phyloP scores from a whole-genome alignment of 2,888 invertebrate genomes.

The Cephus spinipes region DNA sequence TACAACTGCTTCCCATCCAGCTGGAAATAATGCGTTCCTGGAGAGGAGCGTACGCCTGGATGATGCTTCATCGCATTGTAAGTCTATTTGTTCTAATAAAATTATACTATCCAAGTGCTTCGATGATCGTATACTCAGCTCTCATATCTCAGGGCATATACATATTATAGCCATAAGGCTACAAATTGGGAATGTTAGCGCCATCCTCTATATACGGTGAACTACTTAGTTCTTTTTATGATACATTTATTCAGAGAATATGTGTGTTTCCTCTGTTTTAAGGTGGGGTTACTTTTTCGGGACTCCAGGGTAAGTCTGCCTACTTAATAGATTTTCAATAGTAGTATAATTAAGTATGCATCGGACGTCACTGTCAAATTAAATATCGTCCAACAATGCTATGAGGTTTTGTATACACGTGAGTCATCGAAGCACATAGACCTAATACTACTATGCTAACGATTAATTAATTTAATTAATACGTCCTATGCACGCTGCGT shows the following conservation, averaged over 20 bases:
- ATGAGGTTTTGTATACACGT: background rate
- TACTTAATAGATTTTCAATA: background rate
- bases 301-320: slow-evolving; percentile 71
- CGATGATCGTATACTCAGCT: background rate
- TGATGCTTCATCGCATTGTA: slow-evolving; percentile 61
- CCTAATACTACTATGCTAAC: background rate
- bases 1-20: slow-evolving; percentile 51
- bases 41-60: slow-evolving; percentile 62
- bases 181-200: background rate
- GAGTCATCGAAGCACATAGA: background rate
- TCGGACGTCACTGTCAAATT: background rate
- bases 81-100: slow-evolving; percentile 30
- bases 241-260: slow-evolving; percentile 24
- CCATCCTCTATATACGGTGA: background rate
- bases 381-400: background rate
- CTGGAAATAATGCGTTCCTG: slow-evolving; percentile 54
- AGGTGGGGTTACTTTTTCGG: slow-evolving; percentile 75
- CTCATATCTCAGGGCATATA: background rate
- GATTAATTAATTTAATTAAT: background rate
- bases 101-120: background rate
- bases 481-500: background rate
- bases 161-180: background rate
- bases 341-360: background rate
- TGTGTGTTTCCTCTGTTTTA: slow-evolving; percentile 67
- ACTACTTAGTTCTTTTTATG: slow-evolving; percentile 2